Evolutionary conservation across 2,888 invertebrate species (phyloP), one percentile per base, ranked within the genome.

Genomic region (Chalcis sispes): DNA sequence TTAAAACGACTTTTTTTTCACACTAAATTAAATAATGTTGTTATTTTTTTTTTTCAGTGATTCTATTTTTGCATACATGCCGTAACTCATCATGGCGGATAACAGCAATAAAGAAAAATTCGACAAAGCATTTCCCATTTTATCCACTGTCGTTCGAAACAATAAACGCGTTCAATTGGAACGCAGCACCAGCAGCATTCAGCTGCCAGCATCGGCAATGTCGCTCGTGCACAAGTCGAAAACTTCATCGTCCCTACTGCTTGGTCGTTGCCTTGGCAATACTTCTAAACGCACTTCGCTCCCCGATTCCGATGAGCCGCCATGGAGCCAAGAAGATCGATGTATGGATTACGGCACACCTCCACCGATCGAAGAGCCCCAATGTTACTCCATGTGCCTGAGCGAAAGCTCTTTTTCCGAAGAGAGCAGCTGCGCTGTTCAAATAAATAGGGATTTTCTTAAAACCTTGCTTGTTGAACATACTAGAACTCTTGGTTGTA

Each of bases 271-370:
- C 82, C 64, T 85, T 15, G 40, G 80, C 7, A 58, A 15, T 8
- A 20, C 7, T 80, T n/a, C 79, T 15, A 83, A 72, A n/a, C 56
- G 73, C 1, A 25, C 67, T 0, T 77, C 79, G 2, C 79, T 82
- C 25, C 65, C 79, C 1, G 80, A 83, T 13, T 42, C 67, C 4
- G 82, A 82, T 0, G 81, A 81, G 29, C 75, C 74, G 15, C 46
- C 75, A 4, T 80, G 80, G 73, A 71, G 59, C 0, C 32, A 80
- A 13, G 83, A 83, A 0, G 83, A 82, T 2, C 81, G 78, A 1
- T 94, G 93, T 88, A 94, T 95, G 91, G 94, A 94, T 87, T 94
- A 93, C 83, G 95, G 95, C 73, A 94, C 94, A 48, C 94, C 95
- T 20, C 95, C 95, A 8, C 95, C 95, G 36, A 93, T 94, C 75